A percentile compares a stretch with the other conserved stretches of the same genome.
Conservation (phyloP, 2,113 vertebrate species). For the Hippocampus barbouri region DNA sequence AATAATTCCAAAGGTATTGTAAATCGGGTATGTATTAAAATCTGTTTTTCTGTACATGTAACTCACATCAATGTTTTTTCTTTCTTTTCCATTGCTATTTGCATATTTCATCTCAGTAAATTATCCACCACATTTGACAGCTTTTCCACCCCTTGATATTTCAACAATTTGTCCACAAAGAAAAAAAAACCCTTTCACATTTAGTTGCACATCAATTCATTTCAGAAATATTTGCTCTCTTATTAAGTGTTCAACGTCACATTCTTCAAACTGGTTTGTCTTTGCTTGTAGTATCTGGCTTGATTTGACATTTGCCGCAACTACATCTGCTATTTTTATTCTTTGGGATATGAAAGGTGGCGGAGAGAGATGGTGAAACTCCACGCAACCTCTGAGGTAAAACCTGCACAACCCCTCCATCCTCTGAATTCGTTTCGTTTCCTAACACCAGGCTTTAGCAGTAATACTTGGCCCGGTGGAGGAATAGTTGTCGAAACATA, state of each 20-base stretch:
- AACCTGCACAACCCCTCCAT: neutral
- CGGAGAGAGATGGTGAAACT: neutral
- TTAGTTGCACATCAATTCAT: too few species aligned
- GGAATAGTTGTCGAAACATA: neutral
- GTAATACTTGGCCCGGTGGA: neutral
- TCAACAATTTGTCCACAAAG: too few species aligned
- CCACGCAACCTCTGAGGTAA: neutral
- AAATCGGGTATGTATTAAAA: too few species aligned
- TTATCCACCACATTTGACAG: too few species aligned
- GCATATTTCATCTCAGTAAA: too few species aligned
- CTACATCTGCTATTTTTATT: neutral
- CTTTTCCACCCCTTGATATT: too few species aligned
- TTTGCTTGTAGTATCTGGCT: neutral
- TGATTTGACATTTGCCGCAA: neutral
- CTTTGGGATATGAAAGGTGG: neutral
- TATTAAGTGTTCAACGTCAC: neutral
- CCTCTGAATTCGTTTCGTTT: neutral
- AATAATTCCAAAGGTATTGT: too few species aligned
- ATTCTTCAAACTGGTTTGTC: neutral
- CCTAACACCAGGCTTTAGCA: neutral
- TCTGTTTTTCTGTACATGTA: too few species aligned
- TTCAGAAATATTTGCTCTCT: too few species aligned
- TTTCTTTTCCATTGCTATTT: too few species aligned
- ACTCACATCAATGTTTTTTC: too few species aligned
- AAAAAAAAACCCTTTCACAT: too few species aligned